phyloP scores from a whole-genome alignment of 2,797 vertebrate species.

The Muscicapa comitata region DNA sequence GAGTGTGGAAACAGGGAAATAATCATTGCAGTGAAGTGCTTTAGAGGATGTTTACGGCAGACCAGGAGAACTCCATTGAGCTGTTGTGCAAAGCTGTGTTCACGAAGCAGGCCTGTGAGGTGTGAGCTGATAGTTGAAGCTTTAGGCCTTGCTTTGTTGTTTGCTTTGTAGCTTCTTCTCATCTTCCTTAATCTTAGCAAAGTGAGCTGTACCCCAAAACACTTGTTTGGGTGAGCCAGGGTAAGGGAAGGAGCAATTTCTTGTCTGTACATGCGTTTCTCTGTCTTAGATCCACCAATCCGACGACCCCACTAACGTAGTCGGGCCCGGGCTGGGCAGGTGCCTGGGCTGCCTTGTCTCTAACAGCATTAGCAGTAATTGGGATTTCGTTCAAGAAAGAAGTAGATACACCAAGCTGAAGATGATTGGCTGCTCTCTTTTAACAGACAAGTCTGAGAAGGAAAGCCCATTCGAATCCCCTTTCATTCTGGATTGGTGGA shows the following conservation, averaged over 20 bases:
- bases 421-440: conserved; percentile 83
- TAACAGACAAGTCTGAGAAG: conserved; percentile 84
- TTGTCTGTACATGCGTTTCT: conserved; percentile 51
- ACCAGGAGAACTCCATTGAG: background rate
- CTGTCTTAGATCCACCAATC: conserved; percentile 78
- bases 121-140: background rate
- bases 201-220: background rate
- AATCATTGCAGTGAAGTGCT: background rate
- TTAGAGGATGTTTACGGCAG: background rate
- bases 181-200: background rate
- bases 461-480: conserved; percentile 74
- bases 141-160: background rate
- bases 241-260: conserved; percentile 1
- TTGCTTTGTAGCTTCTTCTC: background rate
- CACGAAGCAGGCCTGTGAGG: background rate
- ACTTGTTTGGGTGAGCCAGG: background rate
- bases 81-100: background rate
- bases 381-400: conserved; percentile 77
- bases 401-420: conserved; percentile 79
- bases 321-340: conserved; percentile 60
- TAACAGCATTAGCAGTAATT: conserved; percentile 76
- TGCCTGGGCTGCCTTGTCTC: conserved; percentile 76
- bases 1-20: background rate
- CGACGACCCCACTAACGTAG: conserved; percentile 53
- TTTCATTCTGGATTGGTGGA: conserved; percentile 82